Evolutionary conservation across 2,113 vertebrate genomes (phyloP).

Genomic region (Geococcyx californianus): DNA sequence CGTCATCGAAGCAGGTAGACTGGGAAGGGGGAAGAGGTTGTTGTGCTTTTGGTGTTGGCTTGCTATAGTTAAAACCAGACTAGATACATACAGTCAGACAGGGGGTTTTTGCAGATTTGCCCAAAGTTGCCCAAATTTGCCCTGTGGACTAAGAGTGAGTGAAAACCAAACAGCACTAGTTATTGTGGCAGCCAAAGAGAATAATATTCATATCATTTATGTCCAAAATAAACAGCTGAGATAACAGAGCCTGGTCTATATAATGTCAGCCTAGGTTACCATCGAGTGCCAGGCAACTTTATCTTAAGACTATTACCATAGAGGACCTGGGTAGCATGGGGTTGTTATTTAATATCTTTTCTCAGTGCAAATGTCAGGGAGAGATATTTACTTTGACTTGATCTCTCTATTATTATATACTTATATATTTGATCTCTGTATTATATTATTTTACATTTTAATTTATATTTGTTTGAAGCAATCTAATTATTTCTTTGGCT

Average conservation of each 20-base stretch:
- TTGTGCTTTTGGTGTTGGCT: not conserved
- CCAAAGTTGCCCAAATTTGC: too few species aligned
- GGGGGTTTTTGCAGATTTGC: not conserved
- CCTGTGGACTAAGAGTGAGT: not conserved
- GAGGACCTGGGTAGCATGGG: not conserved
- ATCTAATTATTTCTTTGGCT: not conserved
- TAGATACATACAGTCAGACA: too few species aligned
- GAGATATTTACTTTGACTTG: not conserved
- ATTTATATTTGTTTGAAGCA: not conserved
- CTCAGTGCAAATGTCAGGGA: not conserved
- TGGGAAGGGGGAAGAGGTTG: fast-evolving
- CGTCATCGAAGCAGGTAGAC: fast-evolving
- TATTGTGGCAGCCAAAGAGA: not conserved
- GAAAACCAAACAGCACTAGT: not conserved
- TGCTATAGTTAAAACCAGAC: not conserved
- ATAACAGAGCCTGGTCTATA: not conserved
- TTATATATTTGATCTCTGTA: too few species aligned
- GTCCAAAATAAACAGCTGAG: not conserved
- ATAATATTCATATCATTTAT: not conserved
- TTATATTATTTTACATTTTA: not conserved
- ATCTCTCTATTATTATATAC: not conserved
- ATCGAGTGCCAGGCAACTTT: not conserved
- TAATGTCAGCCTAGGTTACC: not conserved
- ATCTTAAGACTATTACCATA: not conserved
- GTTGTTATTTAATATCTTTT: not conserved